Evolutionary conservation across 1,140 invertebrate genomes (phyloP), one percentile per base, ranked within the genome.

Genomic region (Brachionus manjavacas): DNA sequence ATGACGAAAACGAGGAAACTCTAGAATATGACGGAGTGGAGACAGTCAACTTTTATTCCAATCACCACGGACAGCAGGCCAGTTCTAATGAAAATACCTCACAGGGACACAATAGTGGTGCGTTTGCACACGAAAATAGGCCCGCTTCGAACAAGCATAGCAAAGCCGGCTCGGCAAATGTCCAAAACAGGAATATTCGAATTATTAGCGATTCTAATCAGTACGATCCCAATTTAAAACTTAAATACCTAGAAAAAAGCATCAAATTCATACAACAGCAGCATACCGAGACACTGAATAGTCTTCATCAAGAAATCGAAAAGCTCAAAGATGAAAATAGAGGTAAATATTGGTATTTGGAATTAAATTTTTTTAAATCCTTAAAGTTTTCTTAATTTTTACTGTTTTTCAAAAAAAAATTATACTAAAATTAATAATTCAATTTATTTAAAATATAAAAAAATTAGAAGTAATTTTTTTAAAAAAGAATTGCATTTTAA

Each of bases 231-330:
- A 76, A 76, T 76, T 23, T 81, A 6, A 81, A 81, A 14, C 52
- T 81, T 43, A 81, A 68, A 64, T 81, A 81, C 39, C 25, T 81
- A 9, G 79, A 81, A 68, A 81, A 81, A 46, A 81, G 79, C 41
- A 81, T 81, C 1, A 81, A 81, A 35, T 81, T 81, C 41, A 81
- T 81, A 14, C 79, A 81, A 35, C 52, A 60, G 23, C 79, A 81
- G 20, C 79, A 81, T 16, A 81, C 31, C 8, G 79, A 81, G 25
- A 81, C 79, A 41, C n/a, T 81, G 23, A 81, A 81, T 25, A 68
- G 79, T 81, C 79, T 81, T 81, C 79, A 81, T 64, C 28, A 81
- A 46, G 79, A 81, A 64, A 81, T 81, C 14, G 79, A 81, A 35
- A 81, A 81, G 28, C 52, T 81, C 6, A 81, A 81, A 28, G 41